Evolutionary conservation across 2,113 vertebrate genomes (phyloP).

Genomic region (Leptosomus discolor): DNA sequence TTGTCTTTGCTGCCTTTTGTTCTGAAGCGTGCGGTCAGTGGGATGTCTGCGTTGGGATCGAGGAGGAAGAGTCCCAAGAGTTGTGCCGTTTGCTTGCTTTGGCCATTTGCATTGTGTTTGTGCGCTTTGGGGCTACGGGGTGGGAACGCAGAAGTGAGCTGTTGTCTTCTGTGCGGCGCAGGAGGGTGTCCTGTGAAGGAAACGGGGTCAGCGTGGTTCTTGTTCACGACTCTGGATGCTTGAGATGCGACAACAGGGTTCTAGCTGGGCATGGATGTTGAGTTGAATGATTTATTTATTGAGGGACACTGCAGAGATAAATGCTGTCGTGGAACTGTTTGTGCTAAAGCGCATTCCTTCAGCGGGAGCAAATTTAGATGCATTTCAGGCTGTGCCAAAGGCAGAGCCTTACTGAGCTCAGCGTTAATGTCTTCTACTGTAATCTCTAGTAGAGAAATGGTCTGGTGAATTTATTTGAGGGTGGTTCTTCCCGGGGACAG

Average conservation of each 20-base stretch:
- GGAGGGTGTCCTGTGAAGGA: not conserved
- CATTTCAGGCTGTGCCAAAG: too few species aligned
- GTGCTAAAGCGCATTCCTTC: not conserved
- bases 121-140: not conserved
- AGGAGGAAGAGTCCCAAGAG: not conserved
- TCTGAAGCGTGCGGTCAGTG: not conserved
- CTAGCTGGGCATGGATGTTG: not conserved
- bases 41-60: not conserved
- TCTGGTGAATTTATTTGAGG: not conserved
- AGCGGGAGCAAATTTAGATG: not conserved
- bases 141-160: not conserved
- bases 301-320: not conserved
- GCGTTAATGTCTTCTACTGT: not conserved
- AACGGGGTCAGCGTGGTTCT: not conserved
- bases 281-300: not conserved
- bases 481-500: not conserved
- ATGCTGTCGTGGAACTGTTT: not conserved
- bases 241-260: not conserved
- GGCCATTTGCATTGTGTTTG: not conserved
- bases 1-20: not conserved
- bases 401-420: not conserved
- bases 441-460: not conserved
- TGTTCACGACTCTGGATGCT: not conserved
- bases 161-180: not conserved
- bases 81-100: not conserved